Percentiles rank a stretch among this genome's conserved stretches.
Evolutionary conservation across 2,888 invertebrate genomes (phyloP).

Genomic region (Tyria jacobaeae): DNA sequence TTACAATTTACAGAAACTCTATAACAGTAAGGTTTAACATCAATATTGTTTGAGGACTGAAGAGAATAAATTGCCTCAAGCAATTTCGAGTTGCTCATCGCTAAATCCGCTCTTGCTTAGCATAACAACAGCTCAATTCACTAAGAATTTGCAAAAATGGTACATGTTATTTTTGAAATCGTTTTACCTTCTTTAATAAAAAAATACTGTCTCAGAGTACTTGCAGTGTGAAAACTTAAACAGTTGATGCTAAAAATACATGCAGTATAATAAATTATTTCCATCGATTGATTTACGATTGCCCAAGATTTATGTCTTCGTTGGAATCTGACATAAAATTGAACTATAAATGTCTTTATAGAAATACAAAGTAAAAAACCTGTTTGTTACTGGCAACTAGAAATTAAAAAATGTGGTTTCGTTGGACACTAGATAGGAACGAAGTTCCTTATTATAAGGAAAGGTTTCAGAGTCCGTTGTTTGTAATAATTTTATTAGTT

Average conservation of each 20-base stretch:
- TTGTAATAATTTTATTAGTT: no score
- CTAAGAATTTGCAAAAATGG: constrained; percentile 3
- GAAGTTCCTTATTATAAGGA: no score
- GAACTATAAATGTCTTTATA: constrained; percentile 36
- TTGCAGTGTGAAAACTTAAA: constrained; percentile 25
- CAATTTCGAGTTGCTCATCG: constrained; percentile 1
- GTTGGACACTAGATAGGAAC: no score
- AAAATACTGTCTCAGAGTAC: constrained; percentile 14
- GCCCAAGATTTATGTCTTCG: constrained; percentile 35
- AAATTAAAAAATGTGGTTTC: no score
- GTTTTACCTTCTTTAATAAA: not conserved
- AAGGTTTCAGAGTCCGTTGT: no score
- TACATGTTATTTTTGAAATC: constrained; percentile 1
- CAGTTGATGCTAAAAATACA: constrained; percentile 14
- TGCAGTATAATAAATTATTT: constrained; percentile 32
- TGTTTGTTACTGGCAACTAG: constrained; percentile 1
- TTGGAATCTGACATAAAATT: constrained; percentile 37
- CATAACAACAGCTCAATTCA: constrained; percentile 7
- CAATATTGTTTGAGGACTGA: constrained; percentile 4
- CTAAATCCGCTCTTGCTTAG: not conserved
- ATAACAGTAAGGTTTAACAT: not conserved
- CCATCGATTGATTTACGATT: constrained; percentile 45
- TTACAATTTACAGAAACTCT: constrained; percentile 16
- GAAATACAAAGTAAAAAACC: constrained; percentile 22
- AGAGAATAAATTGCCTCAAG: constrained; percentile 8